Conservation (phyloP, 2,888 invertebrate genomes). For the Idaea dimidiata region DNA sequence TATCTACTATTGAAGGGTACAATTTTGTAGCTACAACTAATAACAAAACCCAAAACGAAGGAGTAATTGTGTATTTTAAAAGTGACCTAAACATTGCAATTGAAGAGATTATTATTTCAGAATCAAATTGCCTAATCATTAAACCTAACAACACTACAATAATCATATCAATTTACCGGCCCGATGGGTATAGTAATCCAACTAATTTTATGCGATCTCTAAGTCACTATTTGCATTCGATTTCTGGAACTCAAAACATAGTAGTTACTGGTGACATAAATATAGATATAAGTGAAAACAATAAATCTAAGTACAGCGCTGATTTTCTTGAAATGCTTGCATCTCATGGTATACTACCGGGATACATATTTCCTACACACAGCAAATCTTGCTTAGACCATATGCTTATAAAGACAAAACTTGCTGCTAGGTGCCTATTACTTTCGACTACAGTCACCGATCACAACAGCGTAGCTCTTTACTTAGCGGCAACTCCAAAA, state of each 20-base stretch:
- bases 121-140: slow-evolving; percentile 25
- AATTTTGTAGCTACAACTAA: slow-evolving; percentile 12
- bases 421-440: slow-evolving; percentile 8
- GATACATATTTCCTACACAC: slow-evolving; percentile 19
- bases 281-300: too few relatives aligned
- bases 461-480: too few relatives aligned
- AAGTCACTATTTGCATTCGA: too few relatives aligned
- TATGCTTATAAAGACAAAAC: slow-evolving; percentile 22
- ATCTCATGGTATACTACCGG: slow-evolving; percentile 25
- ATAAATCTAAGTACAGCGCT: slow-evolving; percentile 7
- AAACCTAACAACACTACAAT: slow-evolving; percentile 13
- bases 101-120: slow-evolving; percentile 20
- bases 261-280: slow-evolving; percentile 27
- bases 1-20: slow-evolving; percentile 23
- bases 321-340: slow-evolving; percentile 26
- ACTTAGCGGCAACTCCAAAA: too few relatives aligned
- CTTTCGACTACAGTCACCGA: too few relatives aligned
- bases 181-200: slow-evolving; percentile 10
- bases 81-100: slow-evolving; percentile 3
- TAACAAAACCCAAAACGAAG: slow-evolving; percentile 29
- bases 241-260: slow-evolving; percentile 16
- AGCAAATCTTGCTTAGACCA: slow-evolving; percentile 26
- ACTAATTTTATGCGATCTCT: slow-evolving; percentile 6
- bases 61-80: slow-evolving; percentile 26
- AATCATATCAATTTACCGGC: slow-evolving; percentile 17